These are phyloP conservation scores for Autographa gamma DNA, from an alignment of 2,888 invertebrate genomes.

Conservation along the genomic window DNA sequence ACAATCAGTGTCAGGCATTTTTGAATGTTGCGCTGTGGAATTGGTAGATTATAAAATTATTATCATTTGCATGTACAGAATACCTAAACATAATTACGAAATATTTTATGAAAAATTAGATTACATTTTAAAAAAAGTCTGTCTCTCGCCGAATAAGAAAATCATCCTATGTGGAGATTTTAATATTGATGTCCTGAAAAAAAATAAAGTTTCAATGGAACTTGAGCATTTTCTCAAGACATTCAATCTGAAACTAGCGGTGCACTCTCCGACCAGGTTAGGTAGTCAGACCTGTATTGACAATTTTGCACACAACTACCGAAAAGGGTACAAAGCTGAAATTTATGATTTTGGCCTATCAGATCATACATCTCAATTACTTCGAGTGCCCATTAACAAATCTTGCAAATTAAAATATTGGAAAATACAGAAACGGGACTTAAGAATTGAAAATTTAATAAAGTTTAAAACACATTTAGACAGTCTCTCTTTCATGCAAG, in stretches of 20 bases:
- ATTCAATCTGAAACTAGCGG: constrained; percentile 7
- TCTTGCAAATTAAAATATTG: constrained; percentile 11
- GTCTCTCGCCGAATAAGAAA: no score
- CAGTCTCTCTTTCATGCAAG: neutral
- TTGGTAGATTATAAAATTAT: neutral
- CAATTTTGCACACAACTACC: constrained; percentile 3
- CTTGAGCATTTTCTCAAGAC: constrained; percentile 4
- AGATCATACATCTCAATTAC: constrained; percentile 13
- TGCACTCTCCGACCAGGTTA: constrained; percentile 4
- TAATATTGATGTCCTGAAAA: constrained; percentile 10
- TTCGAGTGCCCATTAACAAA: constrained; percentile 13
- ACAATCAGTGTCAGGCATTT: neutral
- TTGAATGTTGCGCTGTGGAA: neutral
- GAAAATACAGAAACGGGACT: constrained; percentile 6
- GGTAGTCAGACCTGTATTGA: constrained; percentile 4
- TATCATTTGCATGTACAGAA: constrained; percentile 2
- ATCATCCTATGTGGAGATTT: no score
- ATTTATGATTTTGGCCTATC: constrained; percentile 2
- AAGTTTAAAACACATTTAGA: constrained; percentile 8
- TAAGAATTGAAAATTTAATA: neutral
- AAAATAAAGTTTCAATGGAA: constrained; percentile 10
- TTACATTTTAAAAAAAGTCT: no score
- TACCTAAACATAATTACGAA: constrained; percentile 1
- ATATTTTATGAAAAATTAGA: no score
- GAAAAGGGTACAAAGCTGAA: constrained; percentile 7